Evolutionary conservation across 1,140 invertebrate species (phyloP).

Genomic region (Teleogryllus occipitalis): DNA sequence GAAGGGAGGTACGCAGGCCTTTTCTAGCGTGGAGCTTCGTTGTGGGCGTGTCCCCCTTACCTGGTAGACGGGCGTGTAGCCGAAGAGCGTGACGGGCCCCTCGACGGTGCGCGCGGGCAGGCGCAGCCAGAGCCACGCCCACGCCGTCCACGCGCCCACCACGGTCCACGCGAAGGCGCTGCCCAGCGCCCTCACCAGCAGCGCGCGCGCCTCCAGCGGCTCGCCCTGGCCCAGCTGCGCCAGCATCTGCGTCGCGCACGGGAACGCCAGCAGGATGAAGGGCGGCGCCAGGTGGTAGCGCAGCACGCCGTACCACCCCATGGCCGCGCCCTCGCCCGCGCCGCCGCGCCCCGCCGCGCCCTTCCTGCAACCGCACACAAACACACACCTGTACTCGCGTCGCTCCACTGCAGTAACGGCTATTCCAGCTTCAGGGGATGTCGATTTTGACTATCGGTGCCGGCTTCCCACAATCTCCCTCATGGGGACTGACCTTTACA

Average conservation of each 20-base stretch:
- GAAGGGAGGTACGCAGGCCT: too few relatives aligned
- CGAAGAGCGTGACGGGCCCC: constrained; percentile 43
- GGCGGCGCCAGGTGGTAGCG: constrained; percentile 35
- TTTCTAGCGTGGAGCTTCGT: too few relatives aligned
- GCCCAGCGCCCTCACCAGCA: constrained; percentile 27
- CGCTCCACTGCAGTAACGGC: too few relatives aligned
- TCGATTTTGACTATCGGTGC: too few relatives aligned
- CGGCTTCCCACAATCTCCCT: too few relatives aligned
- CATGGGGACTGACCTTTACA: too few relatives aligned
- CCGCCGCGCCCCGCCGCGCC: too few relatives aligned
- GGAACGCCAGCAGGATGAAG: constrained; percentile 34
- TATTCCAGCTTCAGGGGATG: too few relatives aligned
- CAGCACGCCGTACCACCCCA: constrained; percentile 23
- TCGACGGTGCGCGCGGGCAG: constrained; percentile 39
- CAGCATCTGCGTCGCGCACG: constrained; percentile 32
- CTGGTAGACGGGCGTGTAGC: constrained; percentile 42
- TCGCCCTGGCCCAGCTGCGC: constrained; percentile 30
- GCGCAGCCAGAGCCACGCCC: constrained; percentile 34
- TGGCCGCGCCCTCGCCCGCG: neutral
- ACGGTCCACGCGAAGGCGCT: constrained; percentile 33
- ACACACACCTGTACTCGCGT: too few relatives aligned
- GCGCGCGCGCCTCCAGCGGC: constrained; percentile 16
- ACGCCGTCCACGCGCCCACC: constrained; percentile 29
- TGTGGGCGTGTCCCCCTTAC: constrained; percentile 17
- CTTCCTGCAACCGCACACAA: neutral